phyloP scores from a whole-genome alignment of 2,113 vertebrate genomes.

The Nesoenas mayeri region DNA sequence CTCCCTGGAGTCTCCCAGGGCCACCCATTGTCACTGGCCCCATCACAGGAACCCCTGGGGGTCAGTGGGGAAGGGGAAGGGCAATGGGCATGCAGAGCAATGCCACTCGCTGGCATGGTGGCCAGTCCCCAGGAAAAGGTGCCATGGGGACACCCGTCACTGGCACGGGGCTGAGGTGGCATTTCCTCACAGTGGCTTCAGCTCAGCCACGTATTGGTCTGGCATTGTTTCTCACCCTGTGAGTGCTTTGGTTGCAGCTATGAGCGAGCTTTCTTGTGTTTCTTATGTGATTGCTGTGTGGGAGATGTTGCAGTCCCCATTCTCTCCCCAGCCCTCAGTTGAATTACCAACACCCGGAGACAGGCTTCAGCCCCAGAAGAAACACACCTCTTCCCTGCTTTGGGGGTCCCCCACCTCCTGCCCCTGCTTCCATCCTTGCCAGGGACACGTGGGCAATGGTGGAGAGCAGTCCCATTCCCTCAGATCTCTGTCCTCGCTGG shows the following conservation, averaged over 20 bases:
- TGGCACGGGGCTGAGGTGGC: not conserved
- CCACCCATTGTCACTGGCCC: not conserved
- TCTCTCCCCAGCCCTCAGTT: not conserved
- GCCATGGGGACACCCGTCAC: accelerated
- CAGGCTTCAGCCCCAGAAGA: not conserved
- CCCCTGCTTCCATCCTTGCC: not conserved
- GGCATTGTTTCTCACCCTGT: accelerated
- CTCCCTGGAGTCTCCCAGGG: not conserved
- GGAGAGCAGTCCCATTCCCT: not conserved
- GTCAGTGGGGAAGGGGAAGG: not conserved
- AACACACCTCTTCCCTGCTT: not conserved
- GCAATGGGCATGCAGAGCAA: not conserved
- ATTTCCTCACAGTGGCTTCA: not conserved
- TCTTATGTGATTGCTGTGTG: not conserved
- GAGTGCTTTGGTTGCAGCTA: not conserved
- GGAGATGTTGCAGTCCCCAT: not conserved
- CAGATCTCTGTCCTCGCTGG: not conserved
- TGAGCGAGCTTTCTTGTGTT: not conserved
- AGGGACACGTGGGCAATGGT: accelerated
- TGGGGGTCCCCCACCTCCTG: not conserved
- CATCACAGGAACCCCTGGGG: accelerated
- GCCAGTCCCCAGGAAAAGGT: not conserved
- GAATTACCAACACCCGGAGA: not conserved
- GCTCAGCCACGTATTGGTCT: accelerated
- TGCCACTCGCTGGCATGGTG: not conserved